phyloP scores from a whole-genome alignment of 2,888 invertebrate genomes.

The Meliscaeva auricollis region DNA sequence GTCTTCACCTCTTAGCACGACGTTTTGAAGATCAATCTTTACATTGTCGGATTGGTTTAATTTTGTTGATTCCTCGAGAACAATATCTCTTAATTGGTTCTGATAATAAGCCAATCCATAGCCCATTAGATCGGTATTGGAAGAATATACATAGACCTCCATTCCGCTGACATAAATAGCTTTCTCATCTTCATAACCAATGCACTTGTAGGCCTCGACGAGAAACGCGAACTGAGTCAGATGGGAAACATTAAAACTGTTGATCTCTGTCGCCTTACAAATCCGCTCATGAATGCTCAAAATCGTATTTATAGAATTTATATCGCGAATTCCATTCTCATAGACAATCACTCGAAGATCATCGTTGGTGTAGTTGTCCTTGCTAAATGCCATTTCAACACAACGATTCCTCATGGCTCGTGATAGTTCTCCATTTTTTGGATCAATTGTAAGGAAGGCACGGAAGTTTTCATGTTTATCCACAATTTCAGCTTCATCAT shows the following conservation, averaged over 20 bases:
- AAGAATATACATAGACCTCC: constrained; percentile 83
- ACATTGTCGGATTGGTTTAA: background rate
- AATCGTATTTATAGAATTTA: constrained; percentile 84
- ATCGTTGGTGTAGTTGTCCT: constrained; percentile 83
- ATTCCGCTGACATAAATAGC: constrained; percentile 82
- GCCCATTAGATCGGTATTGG: constrained; percentile 82
- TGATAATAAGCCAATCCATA: constrained; percentile 82
- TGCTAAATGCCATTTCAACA: constrained; percentile 89
- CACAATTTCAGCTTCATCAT: constrained; percentile 89
- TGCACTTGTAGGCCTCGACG: constrained; percentile 80
- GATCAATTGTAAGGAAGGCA: constrained; percentile 97
- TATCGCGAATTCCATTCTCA: constrained; percentile 84
- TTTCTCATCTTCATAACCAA: constrained; percentile 80
- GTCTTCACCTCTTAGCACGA: constrained; percentile 79
- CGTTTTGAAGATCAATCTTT: constrained; percentile 78
- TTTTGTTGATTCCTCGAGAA: constrained; percentile 78
- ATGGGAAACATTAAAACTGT: constrained; percentile 82
- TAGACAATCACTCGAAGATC: constrained; percentile 86
- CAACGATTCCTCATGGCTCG: constrained; percentile 99
- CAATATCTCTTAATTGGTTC: constrained; percentile 81
- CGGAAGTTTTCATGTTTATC: constrained; percentile 95
- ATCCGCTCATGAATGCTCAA: constrained; percentile 84
- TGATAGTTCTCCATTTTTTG: constrained; percentile 97
- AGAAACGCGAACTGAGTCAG: constrained; percentile 82
- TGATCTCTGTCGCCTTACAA: constrained; percentile 81